Evolutionary conservation across 2,113 vertebrate species (phyloP).

Genomic region (Macrotis lagotis): DNA sequence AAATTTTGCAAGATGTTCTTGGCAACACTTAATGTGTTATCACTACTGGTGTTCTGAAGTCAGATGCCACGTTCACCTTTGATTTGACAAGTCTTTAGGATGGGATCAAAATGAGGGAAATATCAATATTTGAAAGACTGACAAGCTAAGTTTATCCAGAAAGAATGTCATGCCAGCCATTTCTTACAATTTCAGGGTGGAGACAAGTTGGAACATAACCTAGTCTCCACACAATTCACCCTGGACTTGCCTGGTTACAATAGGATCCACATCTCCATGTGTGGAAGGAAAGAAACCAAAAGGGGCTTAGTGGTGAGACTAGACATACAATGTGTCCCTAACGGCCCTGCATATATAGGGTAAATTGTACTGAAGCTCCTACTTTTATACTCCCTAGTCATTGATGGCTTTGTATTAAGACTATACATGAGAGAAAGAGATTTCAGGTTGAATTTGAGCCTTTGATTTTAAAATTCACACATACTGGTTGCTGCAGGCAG

Average conservation of each 20-base stretch:
- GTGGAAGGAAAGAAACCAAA: conserved; percentile 34
- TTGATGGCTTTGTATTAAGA: conserved; percentile 52
- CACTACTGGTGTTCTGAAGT: conserved; percentile 25
- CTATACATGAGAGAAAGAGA: conserved; percentile 45
- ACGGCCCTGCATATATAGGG: neutral
- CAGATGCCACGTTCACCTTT: conserved; percentile 6
- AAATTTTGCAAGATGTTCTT: conserved; percentile 25
- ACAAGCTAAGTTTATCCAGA: conserved; percentile 31
- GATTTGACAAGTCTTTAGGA: conserved; percentile 28
- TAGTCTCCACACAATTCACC: conserved; percentile 16
- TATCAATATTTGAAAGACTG: conserved; percentile 20
- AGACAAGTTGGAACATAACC: neutral
- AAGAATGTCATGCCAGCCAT: conserved; percentile 2
- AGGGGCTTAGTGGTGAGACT: conserved; percentile 20
- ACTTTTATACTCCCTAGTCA: conserved; percentile 19
- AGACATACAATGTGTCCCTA: conserved; percentile 19
- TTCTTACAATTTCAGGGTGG: conserved; percentile 25
- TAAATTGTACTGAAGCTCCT: conserved; percentile 30
- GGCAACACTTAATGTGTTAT: neutral
- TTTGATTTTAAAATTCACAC: conserved; percentile 69
- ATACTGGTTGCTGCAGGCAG: conserved; percentile 61
- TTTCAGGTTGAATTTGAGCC: conserved; percentile 53
- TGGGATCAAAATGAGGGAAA: conserved; percentile 23
- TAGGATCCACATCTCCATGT: neutral
- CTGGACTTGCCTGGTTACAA: conserved; percentile 22